These are phyloP conservation scores for Hydrolagus colliei DNA, from an alignment of 2,797 vertebrate species.

Conservation along the genomic window DNA sequence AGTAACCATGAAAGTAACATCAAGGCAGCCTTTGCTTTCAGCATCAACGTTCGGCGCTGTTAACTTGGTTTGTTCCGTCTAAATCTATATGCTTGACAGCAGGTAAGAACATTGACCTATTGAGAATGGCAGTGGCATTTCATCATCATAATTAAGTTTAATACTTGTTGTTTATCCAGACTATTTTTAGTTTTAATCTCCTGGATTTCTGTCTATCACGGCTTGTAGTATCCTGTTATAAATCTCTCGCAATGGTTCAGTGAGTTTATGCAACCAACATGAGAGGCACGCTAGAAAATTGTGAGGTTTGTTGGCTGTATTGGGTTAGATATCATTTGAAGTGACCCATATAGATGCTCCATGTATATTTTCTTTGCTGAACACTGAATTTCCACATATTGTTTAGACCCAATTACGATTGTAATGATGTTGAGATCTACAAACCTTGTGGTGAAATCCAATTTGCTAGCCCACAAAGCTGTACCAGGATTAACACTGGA, in stretches of 20 bases:
- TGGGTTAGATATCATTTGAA: no score
- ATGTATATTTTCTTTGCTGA: background rate
- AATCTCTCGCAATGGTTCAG: no score
- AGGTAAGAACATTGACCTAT: no score
- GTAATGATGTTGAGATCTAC: background rate
- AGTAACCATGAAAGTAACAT: background rate
- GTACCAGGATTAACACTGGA: no score
- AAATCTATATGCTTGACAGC: background rate
- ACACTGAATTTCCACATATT: background rate
- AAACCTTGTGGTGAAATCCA: background rate
- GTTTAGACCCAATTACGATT: background rate
- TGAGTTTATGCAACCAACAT: background rate
- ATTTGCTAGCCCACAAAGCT: background rate
- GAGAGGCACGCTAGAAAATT: background rate
- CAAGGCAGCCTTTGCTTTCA: background rate
- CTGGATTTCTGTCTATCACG: background rate
- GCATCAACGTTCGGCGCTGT: background rate
- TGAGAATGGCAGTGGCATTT: background rate
- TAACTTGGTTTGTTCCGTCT: background rate
- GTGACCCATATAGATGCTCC: no score
- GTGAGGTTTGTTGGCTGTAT: background rate
- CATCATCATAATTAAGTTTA: no score
- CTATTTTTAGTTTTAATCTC: background rate
- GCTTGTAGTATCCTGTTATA: no score
- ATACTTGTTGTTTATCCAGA: background rate